phyloP scores from a whole-genome alignment of 2,797 vertebrate species.

The Catostomus latipinnis region DNA sequence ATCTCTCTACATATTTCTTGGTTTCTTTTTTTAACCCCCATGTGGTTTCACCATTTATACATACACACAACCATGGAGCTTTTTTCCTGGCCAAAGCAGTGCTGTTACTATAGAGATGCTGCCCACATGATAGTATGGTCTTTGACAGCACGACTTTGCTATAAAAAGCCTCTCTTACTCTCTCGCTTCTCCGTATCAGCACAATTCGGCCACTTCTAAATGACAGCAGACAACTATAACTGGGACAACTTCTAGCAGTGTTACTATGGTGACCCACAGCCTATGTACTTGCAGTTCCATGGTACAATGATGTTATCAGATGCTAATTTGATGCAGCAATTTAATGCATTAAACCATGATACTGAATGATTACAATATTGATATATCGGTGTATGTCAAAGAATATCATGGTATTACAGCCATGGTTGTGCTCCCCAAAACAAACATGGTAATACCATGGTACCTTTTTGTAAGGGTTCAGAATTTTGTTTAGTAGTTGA shows the following conservation, averaged over 20 bases:
- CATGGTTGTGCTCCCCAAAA: background rate
- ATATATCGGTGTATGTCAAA: background rate
- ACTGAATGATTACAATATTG: background rate
- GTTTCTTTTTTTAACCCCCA: constrained; percentile 24
- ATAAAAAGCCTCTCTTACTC: constrained; percentile 43
- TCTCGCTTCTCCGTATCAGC: constrained; percentile 29
- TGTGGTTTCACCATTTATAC: constrained; percentile 10
- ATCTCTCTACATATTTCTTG: constrained; percentile 17
- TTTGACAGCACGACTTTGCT: constrained; percentile 49
- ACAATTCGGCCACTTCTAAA: constrained; percentile 20
- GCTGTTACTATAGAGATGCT: constrained; percentile 61
- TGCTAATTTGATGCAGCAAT: background rate
- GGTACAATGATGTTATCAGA: background rate
- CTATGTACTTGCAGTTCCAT: background rate
- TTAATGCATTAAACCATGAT: background rate
- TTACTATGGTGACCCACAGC: constrained; percentile 32
- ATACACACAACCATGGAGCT: constrained; percentile 14
- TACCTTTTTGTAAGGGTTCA: no score
- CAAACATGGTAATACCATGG: background rate
- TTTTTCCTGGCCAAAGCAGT: constrained; percentile 40
- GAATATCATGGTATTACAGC: background rate
- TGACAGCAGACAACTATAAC: background rate
- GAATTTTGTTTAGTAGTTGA: no score
- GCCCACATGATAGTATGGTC: constrained; percentile 53
- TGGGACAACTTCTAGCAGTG: background rate